Percentiles rank a stretch among this genome's conserved stretches.
Evolutionary conservation across 2,797 vertebrate species (phyloP).

Genomic region (Chloroceryle inda): DNA sequence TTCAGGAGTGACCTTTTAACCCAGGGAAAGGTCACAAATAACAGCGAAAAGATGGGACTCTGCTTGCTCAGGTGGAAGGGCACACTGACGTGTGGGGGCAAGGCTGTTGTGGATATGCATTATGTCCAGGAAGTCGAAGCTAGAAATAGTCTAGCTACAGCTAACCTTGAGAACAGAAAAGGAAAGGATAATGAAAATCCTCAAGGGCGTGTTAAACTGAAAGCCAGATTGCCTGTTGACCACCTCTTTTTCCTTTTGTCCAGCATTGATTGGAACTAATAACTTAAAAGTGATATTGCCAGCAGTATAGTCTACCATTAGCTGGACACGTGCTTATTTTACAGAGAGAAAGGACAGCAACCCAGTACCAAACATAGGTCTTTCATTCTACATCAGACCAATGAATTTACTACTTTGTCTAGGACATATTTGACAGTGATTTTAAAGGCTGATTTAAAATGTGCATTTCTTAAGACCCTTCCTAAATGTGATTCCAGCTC

Average conservation of each 20-base stretch:
- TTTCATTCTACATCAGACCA: constrained; percentile 49
- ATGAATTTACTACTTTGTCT: constrained; percentile 23
- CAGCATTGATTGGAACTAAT: constrained; percentile 84
- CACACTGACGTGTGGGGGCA: constrained; percentile 32
- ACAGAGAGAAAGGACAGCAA: constrained; percentile 57
- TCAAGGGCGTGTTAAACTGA: constrained; percentile 88
- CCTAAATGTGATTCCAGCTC: neutral
- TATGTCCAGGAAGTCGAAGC: constrained; percentile 77
- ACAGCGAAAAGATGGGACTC: constrained; percentile 85
- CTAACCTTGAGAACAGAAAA: constrained; percentile 89
- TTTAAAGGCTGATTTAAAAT: constrained; percentile 55
- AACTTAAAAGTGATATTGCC: constrained; percentile 84
- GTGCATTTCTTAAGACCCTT: constrained; percentile 8
- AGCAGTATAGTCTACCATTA: constrained; percentile 76
- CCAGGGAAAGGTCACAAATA: constrained; percentile 84
- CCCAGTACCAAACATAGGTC: neutral
- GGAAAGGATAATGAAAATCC: constrained; percentile 92
- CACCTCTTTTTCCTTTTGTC: constrained; percentile 79
- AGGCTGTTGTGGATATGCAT: constrained; percentile 71
- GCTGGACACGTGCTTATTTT: constrained; percentile 63
- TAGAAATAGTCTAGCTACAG: constrained; percentile 85
- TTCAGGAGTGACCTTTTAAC: constrained; percentile 73
- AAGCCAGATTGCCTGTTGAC: constrained; percentile 85
- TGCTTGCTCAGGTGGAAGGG: constrained; percentile 77
- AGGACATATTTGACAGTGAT: constrained; percentile 41